Evolutionary conservation across 2,888 invertebrate species (phyloP).

Genomic region (Sussaba pulchella): DNA sequence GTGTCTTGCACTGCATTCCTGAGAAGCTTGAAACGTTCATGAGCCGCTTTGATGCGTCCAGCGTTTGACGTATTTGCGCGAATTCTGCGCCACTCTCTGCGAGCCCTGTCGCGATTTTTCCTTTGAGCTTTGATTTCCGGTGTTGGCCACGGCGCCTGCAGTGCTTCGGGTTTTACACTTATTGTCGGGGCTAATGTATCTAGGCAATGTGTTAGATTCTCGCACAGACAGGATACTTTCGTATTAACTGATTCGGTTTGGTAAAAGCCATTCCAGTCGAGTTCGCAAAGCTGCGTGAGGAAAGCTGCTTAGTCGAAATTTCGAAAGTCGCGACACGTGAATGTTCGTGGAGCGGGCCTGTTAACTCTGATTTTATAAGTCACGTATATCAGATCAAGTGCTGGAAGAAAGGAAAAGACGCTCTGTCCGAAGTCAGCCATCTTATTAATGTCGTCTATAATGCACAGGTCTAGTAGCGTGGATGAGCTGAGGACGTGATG

Average conservation of each 20-base stretch:
- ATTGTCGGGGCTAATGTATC: neutral
- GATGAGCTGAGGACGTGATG: slow-evolving; percentile 9
- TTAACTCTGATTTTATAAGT: neutral
- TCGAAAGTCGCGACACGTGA: slow-evolving; percentile 14
- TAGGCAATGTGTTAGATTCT: neutral
- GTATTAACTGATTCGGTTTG: neutral
- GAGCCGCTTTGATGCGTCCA: neutral
- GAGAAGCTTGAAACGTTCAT: slow-evolving; percentile 4
- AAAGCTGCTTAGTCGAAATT: neutral
- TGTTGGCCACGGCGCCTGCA: slow-evolving; percentile 22
- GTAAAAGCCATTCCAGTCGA: slow-evolving; percentile 13
- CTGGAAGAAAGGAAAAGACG: slow-evolving; percentile 8
- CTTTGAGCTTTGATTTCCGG: slow-evolving; percentile 16
- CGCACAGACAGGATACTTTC: neutral
- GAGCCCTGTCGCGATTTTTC: slow-evolving; percentile 10
- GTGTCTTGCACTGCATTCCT: slow-evolving; percentile 15
- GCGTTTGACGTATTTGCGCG: no score
- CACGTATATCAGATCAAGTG: slow-evolving; percentile 14
- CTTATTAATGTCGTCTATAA: slow-evolving; percentile 23
- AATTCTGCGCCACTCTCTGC: no score
- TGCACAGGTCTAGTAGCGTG: slow-evolving; percentile 11
- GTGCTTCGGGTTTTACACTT: neutral
- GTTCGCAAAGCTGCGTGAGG: neutral
- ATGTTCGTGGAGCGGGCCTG: slow-evolving; percentile 1
- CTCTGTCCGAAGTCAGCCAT: slow-evolving; percentile 9